Percentiles rank a stretch among this genome's conserved stretches.
phyloP scores from a whole-genome alignment of 2,888 invertebrate genomes.

The Coenonympha arcania region DNA sequence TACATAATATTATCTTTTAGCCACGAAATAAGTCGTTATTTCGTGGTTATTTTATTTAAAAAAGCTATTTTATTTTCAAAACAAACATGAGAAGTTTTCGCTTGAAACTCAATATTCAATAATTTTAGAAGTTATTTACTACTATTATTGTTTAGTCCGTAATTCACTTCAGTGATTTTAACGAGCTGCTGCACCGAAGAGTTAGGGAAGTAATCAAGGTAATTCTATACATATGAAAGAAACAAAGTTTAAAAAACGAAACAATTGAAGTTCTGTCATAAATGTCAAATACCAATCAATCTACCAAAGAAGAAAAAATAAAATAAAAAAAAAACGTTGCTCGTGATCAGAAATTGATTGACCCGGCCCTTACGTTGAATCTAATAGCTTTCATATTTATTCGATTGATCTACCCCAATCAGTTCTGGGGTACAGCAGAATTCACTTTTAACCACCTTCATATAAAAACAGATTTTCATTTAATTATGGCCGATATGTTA shows the following conservation, averaged over 20 bases:
- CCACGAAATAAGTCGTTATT: too few species aligned
- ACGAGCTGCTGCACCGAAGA: too few species aligned
- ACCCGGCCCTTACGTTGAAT: slow-evolving; percentile 1
- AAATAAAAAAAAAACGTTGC: background rate
- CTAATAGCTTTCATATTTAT: background rate
- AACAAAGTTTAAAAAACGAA: background rate
- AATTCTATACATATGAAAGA: too few species aligned
- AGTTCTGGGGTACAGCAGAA: background rate
- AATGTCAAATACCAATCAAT: slow-evolving; percentile 7
- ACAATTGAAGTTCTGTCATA: background rate
- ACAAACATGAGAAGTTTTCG: too few species aligned
- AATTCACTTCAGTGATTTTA: too few species aligned
- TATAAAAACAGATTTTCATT: background rate
- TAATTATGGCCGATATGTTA: too few species aligned
- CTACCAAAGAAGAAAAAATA: background rate
- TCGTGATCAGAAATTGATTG: slow-evolving; percentile 5
- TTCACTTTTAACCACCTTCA: background rate
- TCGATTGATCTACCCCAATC: slow-evolving; percentile 1
- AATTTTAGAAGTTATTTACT: too few species aligned
- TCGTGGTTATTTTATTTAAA: too few species aligned
- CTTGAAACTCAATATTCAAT: too few species aligned
- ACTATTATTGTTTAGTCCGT: background rate
- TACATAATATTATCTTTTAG: too few species aligned
- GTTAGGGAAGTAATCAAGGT: too few species aligned
- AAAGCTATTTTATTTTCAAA: too few species aligned